Conservation (phyloP, 2,113 vertebrate genomes). For the Petrocephalus zakoni region DNA sequence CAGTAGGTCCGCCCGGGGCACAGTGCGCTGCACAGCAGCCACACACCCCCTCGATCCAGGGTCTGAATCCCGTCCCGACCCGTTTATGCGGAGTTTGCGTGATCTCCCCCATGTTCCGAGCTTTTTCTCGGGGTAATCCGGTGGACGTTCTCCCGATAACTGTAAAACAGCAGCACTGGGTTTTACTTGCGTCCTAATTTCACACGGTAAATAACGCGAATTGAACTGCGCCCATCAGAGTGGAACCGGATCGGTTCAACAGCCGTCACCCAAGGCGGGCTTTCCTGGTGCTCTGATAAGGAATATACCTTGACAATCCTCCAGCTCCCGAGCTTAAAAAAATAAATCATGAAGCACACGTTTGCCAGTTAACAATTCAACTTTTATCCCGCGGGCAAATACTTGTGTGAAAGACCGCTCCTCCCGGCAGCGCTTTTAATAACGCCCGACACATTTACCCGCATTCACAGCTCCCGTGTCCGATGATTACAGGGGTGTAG, state of each 20-base stretch:
- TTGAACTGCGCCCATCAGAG: conserved; percentile 24
- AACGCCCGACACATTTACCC: conserved; percentile 16
- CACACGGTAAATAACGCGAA: not conserved
- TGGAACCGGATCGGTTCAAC: conserved; percentile 45
- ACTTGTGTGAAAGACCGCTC: conserved; percentile 36
- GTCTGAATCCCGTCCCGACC: not conserved
- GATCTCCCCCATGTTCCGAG: not conserved
- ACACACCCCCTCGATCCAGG: too few species aligned
- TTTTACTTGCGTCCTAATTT: not conserved
- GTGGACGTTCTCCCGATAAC: not conserved
- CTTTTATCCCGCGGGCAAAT: conserved; percentile 38
- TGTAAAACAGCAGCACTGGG: not conserved
- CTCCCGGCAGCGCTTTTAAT: conserved; percentile 28
- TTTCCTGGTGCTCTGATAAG: conserved; percentile 24
- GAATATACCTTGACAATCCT: conserved; percentile 30
- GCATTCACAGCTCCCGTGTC: conserved; percentile 18
- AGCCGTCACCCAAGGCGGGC: conserved; percentile 31
- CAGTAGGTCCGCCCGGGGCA: not conserved
- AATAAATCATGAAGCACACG: conserved; percentile 28
- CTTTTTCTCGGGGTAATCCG: not conserved
- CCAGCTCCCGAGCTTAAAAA: conserved; percentile 23
- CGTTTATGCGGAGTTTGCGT: not conserved
- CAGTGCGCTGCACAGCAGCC: not conserved
- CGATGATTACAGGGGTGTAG: conserved; percentile 16
- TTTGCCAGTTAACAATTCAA: conserved; percentile 36